Percentiles rank a stretch among this genome's conserved stretches.
phyloP scores from a whole-genome alignment of 2,888 invertebrate genomes.

The Minunthozetes semirufus region DNA sequence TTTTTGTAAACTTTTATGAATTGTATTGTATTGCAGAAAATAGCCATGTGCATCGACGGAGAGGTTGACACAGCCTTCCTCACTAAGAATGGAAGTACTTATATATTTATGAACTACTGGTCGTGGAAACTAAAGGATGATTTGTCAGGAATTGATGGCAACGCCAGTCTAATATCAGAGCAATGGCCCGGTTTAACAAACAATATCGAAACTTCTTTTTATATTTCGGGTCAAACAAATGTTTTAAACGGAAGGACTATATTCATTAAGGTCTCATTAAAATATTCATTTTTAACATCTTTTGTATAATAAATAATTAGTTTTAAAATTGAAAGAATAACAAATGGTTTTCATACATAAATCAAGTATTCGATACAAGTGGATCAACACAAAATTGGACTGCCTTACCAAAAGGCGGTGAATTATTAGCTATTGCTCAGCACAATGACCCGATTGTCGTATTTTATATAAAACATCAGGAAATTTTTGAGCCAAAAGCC shows the following conservation, averaged over 20 bases:
- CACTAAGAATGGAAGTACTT: conserved; percentile 17
- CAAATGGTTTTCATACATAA: background rate
- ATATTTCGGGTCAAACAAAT: background rate
- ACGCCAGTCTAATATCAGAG: background rate
- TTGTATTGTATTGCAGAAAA: background rate
- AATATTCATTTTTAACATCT: no score
- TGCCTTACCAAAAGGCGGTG: background rate
- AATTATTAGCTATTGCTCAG: background rate
- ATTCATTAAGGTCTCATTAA: conserved; percentile 12
- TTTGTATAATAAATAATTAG: no score
- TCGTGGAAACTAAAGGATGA: conserved; percentile 1
- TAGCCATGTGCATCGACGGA: conserved; percentile 19
- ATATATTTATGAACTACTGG: conserved; percentile 19
- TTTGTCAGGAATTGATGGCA: background rate
- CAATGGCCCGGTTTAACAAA: background rate
- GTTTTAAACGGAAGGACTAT: background rate
- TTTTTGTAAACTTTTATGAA: background rate
- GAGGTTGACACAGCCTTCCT: background rate
- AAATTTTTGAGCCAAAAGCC: background rate
- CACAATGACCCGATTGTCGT: conserved; percentile 1
- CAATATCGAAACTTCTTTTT: conserved; percentile 7
- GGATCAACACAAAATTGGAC: background rate
- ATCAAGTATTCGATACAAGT: background rate
- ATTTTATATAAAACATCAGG: background rate
- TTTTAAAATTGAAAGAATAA: no score